These are phyloP conservation scores for Teleopsis dalmanni DNA, from an alignment of 1,140 invertebrate genomes.

Conservation along the genomic window DNA sequence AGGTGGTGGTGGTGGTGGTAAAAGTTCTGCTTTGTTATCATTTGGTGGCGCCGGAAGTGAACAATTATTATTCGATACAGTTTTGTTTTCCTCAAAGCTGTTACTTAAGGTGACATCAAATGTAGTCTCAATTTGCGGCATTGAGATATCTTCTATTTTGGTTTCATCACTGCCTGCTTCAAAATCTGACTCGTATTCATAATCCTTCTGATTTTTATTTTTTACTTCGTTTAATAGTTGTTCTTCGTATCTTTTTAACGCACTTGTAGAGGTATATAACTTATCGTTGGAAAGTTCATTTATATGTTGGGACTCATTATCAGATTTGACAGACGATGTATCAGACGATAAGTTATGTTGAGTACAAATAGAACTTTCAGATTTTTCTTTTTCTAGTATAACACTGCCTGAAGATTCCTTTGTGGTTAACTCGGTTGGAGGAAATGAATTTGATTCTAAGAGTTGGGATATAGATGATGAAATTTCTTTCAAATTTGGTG, in stretches of 20 bases:
- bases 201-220: too few species aligned
- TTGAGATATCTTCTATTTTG: slow-evolving; percentile 11
- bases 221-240: too few species aligned
- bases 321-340: too few species aligned
- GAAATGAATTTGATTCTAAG: slow-evolving; percentile 3
- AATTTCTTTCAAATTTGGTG: slow-evolving; percentile 6
- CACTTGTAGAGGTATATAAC: too few species aligned
- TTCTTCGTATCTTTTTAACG: too few species aligned
- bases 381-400: too few species aligned
- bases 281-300: too few species aligned
- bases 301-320: too few species aligned
- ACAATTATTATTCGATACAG: background rate
- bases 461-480: slow-evolving; percentile 2
- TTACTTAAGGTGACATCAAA: slow-evolving; percentile 2
- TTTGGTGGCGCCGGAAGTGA: too few species aligned
- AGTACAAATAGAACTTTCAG: too few species aligned
- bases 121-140: slow-evolving; percentile 14
- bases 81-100: background rate
- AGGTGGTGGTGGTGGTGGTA: slow-evolving; percentile 1
- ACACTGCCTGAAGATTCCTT: too few species aligned
- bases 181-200: slow-evolving; percentile 15
- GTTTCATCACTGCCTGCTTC: slow-evolving; percentile 7
- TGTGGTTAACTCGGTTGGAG: background rate
- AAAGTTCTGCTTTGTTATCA: background rate
- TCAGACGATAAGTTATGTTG: too few species aligned